Conservation (phyloP, 2,797 vertebrate species). For the Kryptopterus vitreolus region DNA sequence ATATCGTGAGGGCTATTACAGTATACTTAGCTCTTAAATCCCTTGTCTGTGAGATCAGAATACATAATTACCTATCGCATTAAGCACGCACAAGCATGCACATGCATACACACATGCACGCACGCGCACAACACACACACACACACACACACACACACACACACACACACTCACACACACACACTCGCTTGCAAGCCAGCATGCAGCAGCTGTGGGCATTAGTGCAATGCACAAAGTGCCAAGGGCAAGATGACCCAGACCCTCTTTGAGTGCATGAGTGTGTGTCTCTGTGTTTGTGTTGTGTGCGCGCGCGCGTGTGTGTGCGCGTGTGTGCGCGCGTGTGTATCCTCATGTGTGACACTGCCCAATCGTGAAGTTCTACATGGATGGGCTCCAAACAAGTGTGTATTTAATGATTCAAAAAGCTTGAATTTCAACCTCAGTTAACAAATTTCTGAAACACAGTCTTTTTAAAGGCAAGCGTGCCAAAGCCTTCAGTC, state of each 20-base stretch:
- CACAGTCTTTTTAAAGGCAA: conserved; percentile 12
- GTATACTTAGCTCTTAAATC: conserved; percentile 75
- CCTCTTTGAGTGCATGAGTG: conserved; percentile 21
- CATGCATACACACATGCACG: conserved; percentile 43
- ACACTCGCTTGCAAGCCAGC: conserved; percentile 56
- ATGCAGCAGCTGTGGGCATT: conserved; percentile 75
- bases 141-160: conserved; percentile 50
- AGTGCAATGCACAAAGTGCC: conserved; percentile 66
- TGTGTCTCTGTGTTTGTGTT: not conserved
- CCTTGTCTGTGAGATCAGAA: conserved; percentile 75
- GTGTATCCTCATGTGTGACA: conserved; percentile 2
- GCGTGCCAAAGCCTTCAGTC: not conserved
- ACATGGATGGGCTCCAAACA: not conserved
- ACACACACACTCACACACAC: conserved; percentile 35
- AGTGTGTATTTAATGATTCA: conserved; percentile 11
- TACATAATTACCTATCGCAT: conserved; percentile 78
- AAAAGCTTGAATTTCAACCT: conserved; percentile 18
- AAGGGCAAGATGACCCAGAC: conserved; percentile 47
- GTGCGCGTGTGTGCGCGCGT: not conserved
- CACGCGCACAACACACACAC: conserved; percentile 35
- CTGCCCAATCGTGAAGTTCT: not conserved
- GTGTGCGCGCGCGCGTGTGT: not conserved
- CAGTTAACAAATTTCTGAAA: conserved; percentile 14
- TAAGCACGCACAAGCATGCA: conserved; percentile 68
- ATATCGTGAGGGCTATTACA: conserved; percentile 68